Evolutionary conservation across 2,888 invertebrate species (phyloP).

Genomic region (Caradrina clavipalpis): DNA sequence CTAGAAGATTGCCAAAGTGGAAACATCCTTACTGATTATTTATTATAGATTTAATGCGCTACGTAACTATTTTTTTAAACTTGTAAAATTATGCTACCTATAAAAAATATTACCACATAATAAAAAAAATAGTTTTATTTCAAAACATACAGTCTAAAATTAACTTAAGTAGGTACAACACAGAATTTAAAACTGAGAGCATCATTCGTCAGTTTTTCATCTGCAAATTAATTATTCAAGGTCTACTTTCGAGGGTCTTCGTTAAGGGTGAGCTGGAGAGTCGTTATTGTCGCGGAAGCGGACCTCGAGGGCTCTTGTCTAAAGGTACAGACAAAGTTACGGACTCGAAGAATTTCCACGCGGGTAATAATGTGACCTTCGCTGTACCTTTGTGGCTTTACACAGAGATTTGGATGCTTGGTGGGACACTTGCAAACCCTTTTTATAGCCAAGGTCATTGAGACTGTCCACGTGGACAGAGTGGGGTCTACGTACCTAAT

Average conservation of each 20-base stretch:
- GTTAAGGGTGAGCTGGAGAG: conserved; percentile 58
- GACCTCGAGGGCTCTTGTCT: conserved; percentile 46
- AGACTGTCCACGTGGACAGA: neutral
- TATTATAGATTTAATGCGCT: no score
- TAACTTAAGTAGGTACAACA: conserved; percentile 1
- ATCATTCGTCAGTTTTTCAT: conserved; percentile 45
- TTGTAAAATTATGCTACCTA: no score
- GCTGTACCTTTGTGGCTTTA: conserved; percentile 34
- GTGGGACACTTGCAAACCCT: neutral
- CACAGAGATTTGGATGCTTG: conserved; percentile 14
- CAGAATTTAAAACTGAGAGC: conserved; percentile 10
- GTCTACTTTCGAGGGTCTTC: conserved; percentile 52
- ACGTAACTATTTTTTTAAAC: no score
- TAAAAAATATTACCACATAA: no score
- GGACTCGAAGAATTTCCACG: conserved; percentile 47
- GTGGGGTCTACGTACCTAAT: neutral
- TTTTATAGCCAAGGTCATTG: neutral
- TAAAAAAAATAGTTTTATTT: no score
- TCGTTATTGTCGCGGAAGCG: conserved; percentile 66
- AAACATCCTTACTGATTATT: no score
- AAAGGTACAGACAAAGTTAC: conserved; percentile 46
- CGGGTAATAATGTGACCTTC: conserved; percentile 48
- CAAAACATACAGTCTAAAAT: no score
- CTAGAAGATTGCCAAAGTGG: no score
- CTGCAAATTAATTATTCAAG: conserved; percentile 65